Evolutionary conservation across 2,888 invertebrate genomes (phyloP).

Genomic region (Eueremaeus valkanovi): DNA sequence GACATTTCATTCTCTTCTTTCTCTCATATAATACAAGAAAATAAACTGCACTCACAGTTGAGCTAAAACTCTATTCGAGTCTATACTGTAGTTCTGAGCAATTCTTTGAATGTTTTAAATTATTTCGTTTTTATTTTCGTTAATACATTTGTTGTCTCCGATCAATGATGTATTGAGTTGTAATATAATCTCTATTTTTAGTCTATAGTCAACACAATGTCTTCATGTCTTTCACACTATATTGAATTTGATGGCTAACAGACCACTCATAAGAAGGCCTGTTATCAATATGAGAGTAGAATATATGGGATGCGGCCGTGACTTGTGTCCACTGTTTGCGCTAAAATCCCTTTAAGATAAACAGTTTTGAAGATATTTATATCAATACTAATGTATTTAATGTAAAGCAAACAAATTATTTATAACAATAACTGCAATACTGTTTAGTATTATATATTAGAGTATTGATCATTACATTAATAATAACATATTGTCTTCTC

Average conservation of each 20-base stretch:
- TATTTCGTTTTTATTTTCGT: no score
- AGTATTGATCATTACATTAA: neutral
- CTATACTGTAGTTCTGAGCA: constrained; percentile 21
- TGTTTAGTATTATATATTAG: neutral
- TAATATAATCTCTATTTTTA: no score
- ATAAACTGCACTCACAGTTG: constrained; percentile 25
- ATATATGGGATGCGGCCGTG: neutral
- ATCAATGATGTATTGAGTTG: neutral
- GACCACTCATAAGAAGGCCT: constrained; percentile 8
- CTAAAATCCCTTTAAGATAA: constrained; percentile 31
- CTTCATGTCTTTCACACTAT: neutral
- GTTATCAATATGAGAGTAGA: constrained; percentile 9
- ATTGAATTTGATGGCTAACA: constrained; percentile 6
- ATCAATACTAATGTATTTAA: neutral
- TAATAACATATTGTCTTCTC: neutral
- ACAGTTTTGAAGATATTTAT: neutral
- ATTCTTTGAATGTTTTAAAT: constrained; percentile 18
- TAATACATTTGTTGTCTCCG: neutral
- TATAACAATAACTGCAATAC: neutral
- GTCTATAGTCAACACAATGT: no score
- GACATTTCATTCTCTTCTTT: neutral
- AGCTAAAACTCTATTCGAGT: constrained; percentile 20
- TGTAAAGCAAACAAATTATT: constrained; percentile 16
- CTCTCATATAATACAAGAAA: constrained; percentile 22
- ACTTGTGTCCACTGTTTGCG: constrained; percentile 21